phyloP scores from a whole-genome alignment of 2,797 vertebrate species.

The Macropus fuliginosus region DNA sequence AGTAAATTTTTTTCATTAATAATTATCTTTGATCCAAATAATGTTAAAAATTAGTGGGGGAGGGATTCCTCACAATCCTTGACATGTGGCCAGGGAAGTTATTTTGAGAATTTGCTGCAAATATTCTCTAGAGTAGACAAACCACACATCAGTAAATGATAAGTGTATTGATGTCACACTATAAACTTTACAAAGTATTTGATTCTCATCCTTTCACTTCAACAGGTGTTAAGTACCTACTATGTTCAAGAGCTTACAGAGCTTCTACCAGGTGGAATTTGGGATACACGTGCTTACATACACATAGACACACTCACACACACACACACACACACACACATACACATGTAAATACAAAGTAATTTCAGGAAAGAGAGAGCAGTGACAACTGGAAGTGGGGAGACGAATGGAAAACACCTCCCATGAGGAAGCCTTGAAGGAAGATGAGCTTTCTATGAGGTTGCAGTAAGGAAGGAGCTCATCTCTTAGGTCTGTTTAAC shows the following conservation, averaged over 20 bases:
- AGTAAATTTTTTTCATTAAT: not conserved
- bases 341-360: too few species aligned
- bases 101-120: not conserved
- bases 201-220: not conserved
- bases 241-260: too few species aligned
- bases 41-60: constrained; percentile 19
- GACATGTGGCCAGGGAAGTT: not conserved
- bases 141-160: not conserved
- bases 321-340: too few species aligned
- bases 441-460: too few species aligned
- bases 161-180: not conserved
- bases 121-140: not conserved
- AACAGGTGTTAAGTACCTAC: not conserved
- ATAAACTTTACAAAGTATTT: constrained; percentile 18
- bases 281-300: too few species aligned
- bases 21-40: constrained; percentile 27
- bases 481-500: not conserved
- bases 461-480: not conserved
- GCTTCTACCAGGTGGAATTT: not conserved
- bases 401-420: not conserved
- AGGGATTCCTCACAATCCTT: not conserved
- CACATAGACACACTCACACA: too few species aligned
- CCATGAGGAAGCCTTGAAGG: not conserved
- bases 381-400: not conserved
- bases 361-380: too few species aligned